A percentile compares a stretch with the other conserved stretches of the same genome.
Evolutionary conservation across 2,797 vertebrate species (phyloP).

Genomic region (Tragelaphus oryx): DNA sequence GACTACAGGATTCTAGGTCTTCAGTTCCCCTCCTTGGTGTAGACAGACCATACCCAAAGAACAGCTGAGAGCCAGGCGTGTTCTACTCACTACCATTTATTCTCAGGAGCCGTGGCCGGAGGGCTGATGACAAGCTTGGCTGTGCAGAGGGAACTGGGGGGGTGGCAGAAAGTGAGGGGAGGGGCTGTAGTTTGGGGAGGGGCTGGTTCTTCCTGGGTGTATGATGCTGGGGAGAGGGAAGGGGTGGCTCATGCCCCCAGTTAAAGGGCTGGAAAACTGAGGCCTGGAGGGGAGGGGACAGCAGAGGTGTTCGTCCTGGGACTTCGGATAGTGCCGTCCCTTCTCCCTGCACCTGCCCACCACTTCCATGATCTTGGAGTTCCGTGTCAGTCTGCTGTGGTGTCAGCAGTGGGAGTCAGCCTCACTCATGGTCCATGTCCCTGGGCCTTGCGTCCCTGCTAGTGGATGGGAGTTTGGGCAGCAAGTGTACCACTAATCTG

Average conservation of each 20-base stretch:
- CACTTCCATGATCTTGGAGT: not conserved
- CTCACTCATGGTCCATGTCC: not conserved
- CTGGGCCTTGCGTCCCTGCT: not conserved
- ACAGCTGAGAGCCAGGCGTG: not conserved
- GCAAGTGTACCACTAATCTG: not conserved
- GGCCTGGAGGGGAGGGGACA: not conserved
- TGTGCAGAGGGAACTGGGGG: not conserved
- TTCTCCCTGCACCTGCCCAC: not conserved
- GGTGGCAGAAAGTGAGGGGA: not conserved
- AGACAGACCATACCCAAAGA: not conserved
- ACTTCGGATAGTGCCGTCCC: not conserved
- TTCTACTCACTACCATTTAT: slow-evolving; percentile 61
- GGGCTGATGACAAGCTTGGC: slow-evolving; percentile 27
- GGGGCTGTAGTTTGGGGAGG: not conserved
- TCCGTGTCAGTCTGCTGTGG: not conserved
- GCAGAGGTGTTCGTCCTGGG: not conserved
- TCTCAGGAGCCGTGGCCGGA: not conserved
- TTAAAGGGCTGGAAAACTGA: not conserved
- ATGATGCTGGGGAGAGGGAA: not conserved
- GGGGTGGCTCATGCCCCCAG: not conserved
- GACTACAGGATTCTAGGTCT: not conserved
- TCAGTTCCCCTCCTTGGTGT: not conserved
- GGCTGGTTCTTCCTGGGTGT: not conserved
- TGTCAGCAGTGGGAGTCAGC: not conserved
- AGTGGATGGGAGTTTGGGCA: not conserved